These are phyloP conservation scores for Solea senegalensis DNA, from an alignment of 2,113 vertebrate species.

Conservation along the genomic window DNA sequence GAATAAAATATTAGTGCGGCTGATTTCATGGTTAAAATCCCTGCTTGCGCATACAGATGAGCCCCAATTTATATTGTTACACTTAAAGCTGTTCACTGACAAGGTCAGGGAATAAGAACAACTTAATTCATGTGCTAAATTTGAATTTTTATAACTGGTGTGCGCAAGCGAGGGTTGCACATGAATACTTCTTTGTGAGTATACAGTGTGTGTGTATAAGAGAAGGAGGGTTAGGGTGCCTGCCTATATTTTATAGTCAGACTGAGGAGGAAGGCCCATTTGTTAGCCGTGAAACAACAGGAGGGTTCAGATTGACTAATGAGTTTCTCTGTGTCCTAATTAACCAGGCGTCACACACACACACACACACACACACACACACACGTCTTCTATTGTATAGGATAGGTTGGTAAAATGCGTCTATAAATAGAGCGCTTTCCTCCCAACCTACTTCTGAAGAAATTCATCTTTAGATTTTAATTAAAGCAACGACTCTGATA, in stretches of 20 bases:
- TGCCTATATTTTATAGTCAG: conserved; percentile 79
- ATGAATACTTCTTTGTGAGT: conserved; percentile 53
- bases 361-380: conserved; percentile 30
- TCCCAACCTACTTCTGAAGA: conserved; percentile 84
- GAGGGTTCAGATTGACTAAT: conserved; percentile 85
- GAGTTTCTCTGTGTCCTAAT: conserved; percentile 88
- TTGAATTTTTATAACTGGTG: conserved; percentile 71
- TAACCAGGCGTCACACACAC: conserved; percentile 76
- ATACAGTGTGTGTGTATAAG: conserved; percentile 23
- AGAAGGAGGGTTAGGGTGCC: conserved; percentile 31
- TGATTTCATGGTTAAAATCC: conserved; percentile 62
- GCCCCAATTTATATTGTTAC: conserved; percentile 72
- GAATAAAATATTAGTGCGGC: conserved; percentile 63
- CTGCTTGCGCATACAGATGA: conserved; percentile 69
- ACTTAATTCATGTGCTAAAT: conserved; percentile 76
- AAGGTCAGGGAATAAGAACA: conserved; percentile 72
- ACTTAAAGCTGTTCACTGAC: conserved; percentile 72
- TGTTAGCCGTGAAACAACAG: conserved; percentile 81
- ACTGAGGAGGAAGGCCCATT: conserved; percentile 75
- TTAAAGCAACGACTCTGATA: conserved; percentile 79
- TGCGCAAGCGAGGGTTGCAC: conserved; percentile 36
- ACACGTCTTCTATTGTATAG: conserved; percentile 60
- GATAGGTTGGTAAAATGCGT: conserved; percentile 78
- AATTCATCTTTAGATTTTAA: conserved; percentile 87
- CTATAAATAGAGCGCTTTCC: conserved; percentile 84